Conservation (phyloP, 2,797 vertebrate species). For the Florisuga fusca region DNA sequence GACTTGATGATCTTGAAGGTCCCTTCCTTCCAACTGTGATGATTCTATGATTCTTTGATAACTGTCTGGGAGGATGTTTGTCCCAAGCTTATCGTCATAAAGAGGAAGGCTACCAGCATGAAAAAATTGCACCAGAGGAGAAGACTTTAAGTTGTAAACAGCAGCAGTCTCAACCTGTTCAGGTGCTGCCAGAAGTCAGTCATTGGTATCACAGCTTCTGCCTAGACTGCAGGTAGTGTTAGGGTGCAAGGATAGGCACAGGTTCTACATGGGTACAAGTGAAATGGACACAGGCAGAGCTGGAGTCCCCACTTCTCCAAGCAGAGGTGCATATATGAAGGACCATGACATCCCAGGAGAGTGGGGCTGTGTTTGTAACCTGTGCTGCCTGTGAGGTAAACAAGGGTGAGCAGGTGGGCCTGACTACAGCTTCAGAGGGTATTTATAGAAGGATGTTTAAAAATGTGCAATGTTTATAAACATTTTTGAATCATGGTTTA, state of each 20-base stretch:
- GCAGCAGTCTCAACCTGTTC: background rate
- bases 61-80: background rate
- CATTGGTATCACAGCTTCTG: background rate
- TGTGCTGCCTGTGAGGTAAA: background rate
- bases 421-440: background rate
- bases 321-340: background rate
- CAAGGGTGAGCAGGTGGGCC: background rate
- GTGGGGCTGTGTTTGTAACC: background rate
- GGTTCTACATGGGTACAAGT: accelerated
- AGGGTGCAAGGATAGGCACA: background rate
- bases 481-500: background rate
- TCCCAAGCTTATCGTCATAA: background rate
- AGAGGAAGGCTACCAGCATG: background rate
- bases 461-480: background rate
- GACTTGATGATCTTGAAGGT: too few species aligned
- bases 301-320: background rate
- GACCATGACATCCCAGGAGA: background rate
- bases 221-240: background rate
- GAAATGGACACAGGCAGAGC: background rate
- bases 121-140: background rate
- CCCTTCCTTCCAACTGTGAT: too few species aligned
- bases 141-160: background rate
- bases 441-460: background rate
- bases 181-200: background rate
- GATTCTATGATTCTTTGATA: too few species aligned